phyloP scores from a whole-genome alignment of 2,888 invertebrate genomes.

The Caenorhabditis macrosperma region DNA sequence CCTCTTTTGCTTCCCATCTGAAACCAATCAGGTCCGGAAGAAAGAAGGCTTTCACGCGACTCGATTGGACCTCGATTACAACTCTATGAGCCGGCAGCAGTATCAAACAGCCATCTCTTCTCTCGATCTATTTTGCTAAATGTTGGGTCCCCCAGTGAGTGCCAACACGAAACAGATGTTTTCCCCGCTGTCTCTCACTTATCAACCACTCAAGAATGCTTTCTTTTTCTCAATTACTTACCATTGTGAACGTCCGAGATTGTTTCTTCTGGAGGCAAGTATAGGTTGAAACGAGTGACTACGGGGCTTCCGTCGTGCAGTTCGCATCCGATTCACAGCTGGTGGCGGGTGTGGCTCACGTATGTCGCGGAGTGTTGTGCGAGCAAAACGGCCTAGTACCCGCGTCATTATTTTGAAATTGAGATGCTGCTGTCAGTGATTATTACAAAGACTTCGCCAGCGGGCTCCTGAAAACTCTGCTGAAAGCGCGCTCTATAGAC shows the following conservation, averaged over 20 bases:
- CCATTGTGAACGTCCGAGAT: slow-evolving; percentile 25
- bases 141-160: slow-evolving; percentile 37
- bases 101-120: slow-evolving; percentile 56
- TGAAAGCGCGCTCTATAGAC: slow-evolving; percentile 44
- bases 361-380: slow-evolving; percentile 49
- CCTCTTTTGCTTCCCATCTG: slow-evolving; percentile 72
- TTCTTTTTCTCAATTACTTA: slow-evolving; percentile 32
- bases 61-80: slow-evolving; percentile 55
- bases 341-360: slow-evolving; percentile 42
- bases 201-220: slow-evolving; percentile 12
- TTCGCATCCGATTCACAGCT: slow-evolving; percentile 52
- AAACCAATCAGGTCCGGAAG: slow-evolving; percentile 64
- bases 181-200: slow-evolving; percentile 32
- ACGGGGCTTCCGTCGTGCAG: slow-evolving; percentile 10
- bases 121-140: slow-evolving; percentile 55
- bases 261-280: slow-evolving; percentile 1
- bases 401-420: slow-evolving; percentile 59
- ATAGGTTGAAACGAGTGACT: slow-evolving; percentile 20
- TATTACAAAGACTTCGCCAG: slow-evolving; percentile 42
- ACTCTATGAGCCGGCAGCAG: slow-evolving; percentile 51
- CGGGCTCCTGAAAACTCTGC: not conserved
- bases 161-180: slow-evolving; percentile 52
- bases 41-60: slow-evolving; percentile 29
- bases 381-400: slow-evolving; percentile 51
- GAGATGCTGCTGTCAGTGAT: slow-evolving; percentile 56